Base-by-base conservation (phyloP, 2,113 vertebrate species). In the Camelus dromedarius region DNA sequence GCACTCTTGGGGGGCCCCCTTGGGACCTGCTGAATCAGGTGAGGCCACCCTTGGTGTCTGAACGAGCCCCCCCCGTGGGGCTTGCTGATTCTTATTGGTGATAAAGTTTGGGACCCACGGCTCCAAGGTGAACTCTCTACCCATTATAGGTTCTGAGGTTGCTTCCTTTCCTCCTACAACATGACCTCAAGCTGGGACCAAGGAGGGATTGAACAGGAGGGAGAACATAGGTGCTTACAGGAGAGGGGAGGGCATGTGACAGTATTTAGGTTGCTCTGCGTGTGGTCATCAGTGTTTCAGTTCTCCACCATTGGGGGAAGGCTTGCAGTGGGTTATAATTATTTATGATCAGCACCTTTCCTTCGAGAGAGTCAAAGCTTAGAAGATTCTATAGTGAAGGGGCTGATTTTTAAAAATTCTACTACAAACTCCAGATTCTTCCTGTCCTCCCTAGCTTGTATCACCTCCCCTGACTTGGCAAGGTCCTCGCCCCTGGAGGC, bases 141-240 rank as follows among this genome's bases (percentile, higher is more conserved):
- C 5, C 19, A 16, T 12, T 22, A 35, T 9, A 48, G 82, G 32
- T 19, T 28, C 82, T 70, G 48, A 24, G 56, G 46, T 24, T 12
- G 3, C 19, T 15, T 67, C 30, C 20, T 86, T n/a, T 35, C 28
- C 38, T 46, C 19, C 54, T 19, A 13, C 3, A 48, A 1, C 20
- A 2, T 5, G 38, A n/a, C 30, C 18, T 32, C 22, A 50, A 14
- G 48, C 30, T 8, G 30, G 54, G 60, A 38, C 48, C 48, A 5
- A 6, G 14, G 58, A 11, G 18, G 16, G 38, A 42, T 6, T 70
- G 76, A 62, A 9, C 13, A 15, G 62, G 20, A 35, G 48, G 50
- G 26, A 54, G 15, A 28, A 32, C 0, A 0, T 28, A 64, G 14
- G 28, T 48, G 3, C 13, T 20, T 10, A 8, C 0, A 9, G 15